phyloP scores from a whole-genome alignment of 2,113 vertebrate species.

The Campylorhamphus procurvoides region DNA sequence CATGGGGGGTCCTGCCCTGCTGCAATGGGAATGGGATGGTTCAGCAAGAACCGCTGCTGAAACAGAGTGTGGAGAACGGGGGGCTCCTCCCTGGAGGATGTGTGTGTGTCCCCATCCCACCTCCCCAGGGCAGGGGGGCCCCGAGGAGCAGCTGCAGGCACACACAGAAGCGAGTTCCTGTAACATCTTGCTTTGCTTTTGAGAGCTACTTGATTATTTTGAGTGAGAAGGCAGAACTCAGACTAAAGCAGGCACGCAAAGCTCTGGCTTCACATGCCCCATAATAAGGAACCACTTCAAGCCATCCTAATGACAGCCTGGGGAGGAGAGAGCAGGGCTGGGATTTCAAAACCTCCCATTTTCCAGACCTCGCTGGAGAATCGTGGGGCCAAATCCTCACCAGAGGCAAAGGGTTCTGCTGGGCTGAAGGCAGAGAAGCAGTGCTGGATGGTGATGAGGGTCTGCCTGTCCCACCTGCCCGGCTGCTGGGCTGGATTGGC shows the following conservation, averaged over 20 bases:
- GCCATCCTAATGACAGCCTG: conserved; percentile 50
- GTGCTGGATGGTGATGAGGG: not conserved
- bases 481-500: not conserved
- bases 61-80: fast-evolving
- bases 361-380: conserved; percentile 37
- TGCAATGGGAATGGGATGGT: not conserved
- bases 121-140: not conserved
- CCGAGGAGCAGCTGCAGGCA: not conserved
- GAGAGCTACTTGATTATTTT: not conserved
- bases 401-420: not conserved
- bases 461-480: not conserved
- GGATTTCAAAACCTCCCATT: conserved; percentile 46
- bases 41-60: not conserved
- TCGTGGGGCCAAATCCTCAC: not conserved
- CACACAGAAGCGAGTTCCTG: not conserved
- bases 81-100: not conserved
- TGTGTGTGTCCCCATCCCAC: not conserved
- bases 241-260: conserved; percentile 6
- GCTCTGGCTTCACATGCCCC: conserved; percentile 22
- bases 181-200: not conserved
- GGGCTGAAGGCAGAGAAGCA: not conserved
- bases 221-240: not conserved
- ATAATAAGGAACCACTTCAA: conserved; percentile 42
- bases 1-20: conserved; percentile 4
- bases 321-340: not conserved